These are phyloP conservation scores for Drosophila fuyamai DNA, from an alignment of 1,140 invertebrate genomes.

Conservation along the genomic window DNA sequence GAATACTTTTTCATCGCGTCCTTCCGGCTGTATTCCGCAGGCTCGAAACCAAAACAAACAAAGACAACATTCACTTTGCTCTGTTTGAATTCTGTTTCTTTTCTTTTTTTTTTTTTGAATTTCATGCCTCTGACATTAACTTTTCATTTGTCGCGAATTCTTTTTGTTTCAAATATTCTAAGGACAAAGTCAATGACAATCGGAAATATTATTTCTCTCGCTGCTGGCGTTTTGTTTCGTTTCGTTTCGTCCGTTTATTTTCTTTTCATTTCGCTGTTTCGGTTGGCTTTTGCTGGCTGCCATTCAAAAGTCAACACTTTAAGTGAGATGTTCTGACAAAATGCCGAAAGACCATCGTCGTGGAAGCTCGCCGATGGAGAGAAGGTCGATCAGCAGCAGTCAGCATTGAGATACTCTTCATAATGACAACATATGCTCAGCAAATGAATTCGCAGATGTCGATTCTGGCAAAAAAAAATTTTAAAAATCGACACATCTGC, in stretches of 20 bases:
- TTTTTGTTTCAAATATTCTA: conserved; percentile 27
- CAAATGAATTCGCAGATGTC: conserved; percentile 6
- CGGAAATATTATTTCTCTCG: conserved; percentile 23
- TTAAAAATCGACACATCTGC: no score
- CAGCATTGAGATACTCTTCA: not conserved
- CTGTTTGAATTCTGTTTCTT: conserved; percentile 3
- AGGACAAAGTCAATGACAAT: conserved; percentile 62
- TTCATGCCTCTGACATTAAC: conserved; percentile 23
- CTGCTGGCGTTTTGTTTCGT: conserved; percentile 3
- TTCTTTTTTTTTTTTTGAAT: conserved; percentile 13
- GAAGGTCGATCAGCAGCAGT: no score
- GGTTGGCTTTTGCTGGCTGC: conserved; percentile 7
- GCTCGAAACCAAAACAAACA: conserved; percentile 9
- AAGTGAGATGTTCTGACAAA: conserved; percentile 8
- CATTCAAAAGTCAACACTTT: conserved; percentile 36
- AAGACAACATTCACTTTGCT: not conserved
- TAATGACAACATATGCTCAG: not conserved
- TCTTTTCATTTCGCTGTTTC: conserved; percentile 9
- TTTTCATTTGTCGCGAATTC: conserved; percentile 10
- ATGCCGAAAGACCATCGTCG: conserved; percentile 1
- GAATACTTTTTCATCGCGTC: conserved; percentile 33
- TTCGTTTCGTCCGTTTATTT: conserved; percentile 10
- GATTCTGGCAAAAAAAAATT: not conserved
- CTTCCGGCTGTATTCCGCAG: conserved; percentile 18
- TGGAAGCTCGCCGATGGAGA: not conserved